Conservation (phyloP, 2,797 vertebrate species). For the Ctenopoma kingsleyae region DNA sequence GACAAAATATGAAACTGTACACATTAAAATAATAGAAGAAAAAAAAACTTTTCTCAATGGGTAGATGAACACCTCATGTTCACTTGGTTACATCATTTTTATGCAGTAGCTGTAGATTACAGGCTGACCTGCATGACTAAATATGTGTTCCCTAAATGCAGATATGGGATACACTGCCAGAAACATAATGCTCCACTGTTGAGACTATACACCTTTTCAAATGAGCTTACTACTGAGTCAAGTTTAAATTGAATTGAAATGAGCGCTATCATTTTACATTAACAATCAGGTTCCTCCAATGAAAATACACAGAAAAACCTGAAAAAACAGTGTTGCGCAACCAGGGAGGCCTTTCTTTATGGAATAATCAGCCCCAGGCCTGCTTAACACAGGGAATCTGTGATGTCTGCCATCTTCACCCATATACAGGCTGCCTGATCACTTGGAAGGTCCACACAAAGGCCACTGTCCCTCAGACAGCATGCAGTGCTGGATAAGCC, state of each 20-base stretch:
- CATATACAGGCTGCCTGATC: constrained; percentile 39
- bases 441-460: constrained; percentile 39
- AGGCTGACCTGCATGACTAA: not conserved
- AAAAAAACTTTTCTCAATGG: not conserved
- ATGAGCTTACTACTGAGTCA: constrained; percentile 45
- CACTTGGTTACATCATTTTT: not conserved
- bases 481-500: constrained; percentile 53
- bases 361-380: constrained; percentile 57
- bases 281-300: constrained; percentile 65
- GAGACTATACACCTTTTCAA: constrained; percentile 49
- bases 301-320: constrained; percentile 59
- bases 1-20: not conserved
- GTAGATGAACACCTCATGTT: constrained; percentile 2
- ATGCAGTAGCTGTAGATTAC: not conserved
- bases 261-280: constrained; percentile 70
- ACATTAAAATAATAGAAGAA: not conserved
- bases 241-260: constrained; percentile 55
- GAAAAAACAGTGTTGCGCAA: constrained; percentile 45
- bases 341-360: constrained; percentile 31
- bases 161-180: constrained; percentile 16
- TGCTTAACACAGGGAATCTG: constrained; percentile 54
- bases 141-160: constrained; percentile 10
- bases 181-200: constrained; percentile 21
- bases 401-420: constrained; percentile 52
- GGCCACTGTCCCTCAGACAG: constrained; percentile 66